Base-by-base conservation (phyloP, 1,140 invertebrate genomes). In the Hermetia illucens region DNA sequence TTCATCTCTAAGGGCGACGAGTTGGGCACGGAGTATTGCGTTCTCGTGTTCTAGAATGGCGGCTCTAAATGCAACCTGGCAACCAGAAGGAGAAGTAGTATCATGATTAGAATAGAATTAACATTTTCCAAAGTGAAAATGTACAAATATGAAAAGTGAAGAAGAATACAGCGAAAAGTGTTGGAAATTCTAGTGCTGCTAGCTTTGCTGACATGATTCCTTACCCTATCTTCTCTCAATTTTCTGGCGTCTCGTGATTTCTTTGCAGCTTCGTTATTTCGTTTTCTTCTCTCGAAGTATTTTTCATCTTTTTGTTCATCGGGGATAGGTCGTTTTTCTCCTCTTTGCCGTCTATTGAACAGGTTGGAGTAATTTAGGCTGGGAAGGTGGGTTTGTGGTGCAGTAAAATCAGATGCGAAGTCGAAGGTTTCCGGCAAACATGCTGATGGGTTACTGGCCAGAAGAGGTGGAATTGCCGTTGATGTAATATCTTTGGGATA, bases 221-320 rank as follows among this genome's bases (percentile, higher is more conserved):
- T 18, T 39, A 42, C 43, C 21, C 54, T 44, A 61, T 87, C 85
- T 63, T 92, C 88, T 30, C 86, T 66, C 30, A 83, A 72, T 55
- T 87, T 79, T 21, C 87, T 66, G 1, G 83, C 82, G 58, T 92
- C 86, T 24, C 88, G 63, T 0, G 84, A 89, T 52, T 88, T 89
- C 61, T 92, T 93, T 1, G 89, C 88, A 0, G 89, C 89, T 50
- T 84, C 72, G 59, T 93, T 93, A 62, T 92, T 93, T 2, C 85
- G 67, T 55, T 79, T 75, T 44, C 88, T 65, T 29, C 85, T 64
- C 55, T 92, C 88, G 51, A 76, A 92, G 61, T 93, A 92, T 55
- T 87, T 89, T 18, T 78, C 77, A 53, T 92, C 88, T 55, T 91
- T 91, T 50, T 84, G 70, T 22, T 85, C 83, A 4, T 80, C 75